Evolutionary conservation across 2,888 invertebrate genomes (phyloP).

Genomic region (Zygothrica quintamaculata): DNA sequence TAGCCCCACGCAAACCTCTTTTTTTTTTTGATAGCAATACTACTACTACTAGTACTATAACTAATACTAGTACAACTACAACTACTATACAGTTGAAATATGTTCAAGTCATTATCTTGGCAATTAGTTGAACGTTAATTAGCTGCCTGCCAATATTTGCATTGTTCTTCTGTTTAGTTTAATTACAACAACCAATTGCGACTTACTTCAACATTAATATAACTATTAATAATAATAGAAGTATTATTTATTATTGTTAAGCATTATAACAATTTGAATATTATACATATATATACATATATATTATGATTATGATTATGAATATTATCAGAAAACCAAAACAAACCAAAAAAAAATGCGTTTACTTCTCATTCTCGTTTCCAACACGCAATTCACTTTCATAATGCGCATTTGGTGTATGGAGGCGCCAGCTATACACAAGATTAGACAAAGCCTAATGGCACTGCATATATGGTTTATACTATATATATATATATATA

Average conservation of each 20-base stretch:
- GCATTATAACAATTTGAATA: too few species aligned
- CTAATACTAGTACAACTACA: too few species aligned
- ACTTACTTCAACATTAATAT: constrained; percentile 38
- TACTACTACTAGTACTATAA: too few species aligned
- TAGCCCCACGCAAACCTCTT: too few species aligned
- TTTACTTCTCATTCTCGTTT: constrained; percentile 2
- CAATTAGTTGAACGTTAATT: constrained; percentile 72
- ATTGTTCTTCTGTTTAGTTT: constrained; percentile 54
- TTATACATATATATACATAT: too few species aligned
- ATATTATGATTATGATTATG: background rate
- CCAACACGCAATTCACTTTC: constrained; percentile 57
- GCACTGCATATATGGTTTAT: constrained; percentile 43
- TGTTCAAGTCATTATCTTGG: constrained; percentile 61
- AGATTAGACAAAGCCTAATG: constrained; percentile 68
- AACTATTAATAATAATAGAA: constrained; percentile 3
- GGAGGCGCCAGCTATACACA: constrained; percentile 37
- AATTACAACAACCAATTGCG: constrained; percentile 56
- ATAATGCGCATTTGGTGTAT: constrained; percentile 59
- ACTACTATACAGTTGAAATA: too few species aligned
- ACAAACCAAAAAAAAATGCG: constrained; percentile 30
- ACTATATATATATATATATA: constrained; percentile 14
- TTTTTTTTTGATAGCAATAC: too few species aligned
- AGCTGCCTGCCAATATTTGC: constrained; percentile 65
- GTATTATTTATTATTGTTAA: too few species aligned
- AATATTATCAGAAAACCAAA: constrained; percentile 26